Base-by-base conservation (phyloP, 2,797 vertebrate genomes). In the Chiloscyllium punctatum region DNA sequence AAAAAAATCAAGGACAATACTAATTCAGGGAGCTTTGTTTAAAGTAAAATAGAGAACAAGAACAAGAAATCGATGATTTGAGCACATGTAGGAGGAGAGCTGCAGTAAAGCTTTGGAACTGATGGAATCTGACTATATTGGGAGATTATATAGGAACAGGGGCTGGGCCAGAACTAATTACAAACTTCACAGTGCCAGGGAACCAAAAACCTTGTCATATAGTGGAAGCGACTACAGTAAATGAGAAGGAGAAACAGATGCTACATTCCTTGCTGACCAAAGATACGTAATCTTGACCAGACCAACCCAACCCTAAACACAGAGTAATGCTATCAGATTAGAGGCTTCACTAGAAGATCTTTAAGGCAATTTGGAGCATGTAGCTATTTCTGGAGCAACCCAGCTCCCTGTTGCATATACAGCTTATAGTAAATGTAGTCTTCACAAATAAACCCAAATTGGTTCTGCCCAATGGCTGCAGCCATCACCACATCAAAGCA, bases 261-360 rank as follows among this genome's bases (percentile, higher is more conserved):
- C 90, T 23, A 42, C 90, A 69, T 92, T 69, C n/a, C 33, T 68
- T 91, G 30, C 57, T 66, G 6, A 30, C n/a, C 88, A 68, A 2
- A 37, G 62, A 30, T 68, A 25, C 18, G 88, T n/a, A 33, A 37
- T 91, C 62, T 91, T n/a, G 68, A 91, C 57, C 90, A 92, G 90
- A 92, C 90, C 90, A 92, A 68, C 90, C 90, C 90, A 69, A 42
- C 62, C 66, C n/a, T 92, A 92, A 92, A 92, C 62, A 92, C n/a
- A 92, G 88, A 66, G 66, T 42, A 25, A 37, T 66, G 13, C 1
- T 25, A n/a, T 23, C 90, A 92, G n/a, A 92, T 92, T 92, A 92
- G 8, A 92, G 90, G 21, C 18, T 69, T 42, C 21, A 48, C n/a
- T 25, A 5, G n/a, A 68, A 69, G 62, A 92, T 0, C 90, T 37